Evolutionary conservation across 2,797 vertebrate genomes (phyloP).

Genomic region (Malacoraja senta): DNA sequence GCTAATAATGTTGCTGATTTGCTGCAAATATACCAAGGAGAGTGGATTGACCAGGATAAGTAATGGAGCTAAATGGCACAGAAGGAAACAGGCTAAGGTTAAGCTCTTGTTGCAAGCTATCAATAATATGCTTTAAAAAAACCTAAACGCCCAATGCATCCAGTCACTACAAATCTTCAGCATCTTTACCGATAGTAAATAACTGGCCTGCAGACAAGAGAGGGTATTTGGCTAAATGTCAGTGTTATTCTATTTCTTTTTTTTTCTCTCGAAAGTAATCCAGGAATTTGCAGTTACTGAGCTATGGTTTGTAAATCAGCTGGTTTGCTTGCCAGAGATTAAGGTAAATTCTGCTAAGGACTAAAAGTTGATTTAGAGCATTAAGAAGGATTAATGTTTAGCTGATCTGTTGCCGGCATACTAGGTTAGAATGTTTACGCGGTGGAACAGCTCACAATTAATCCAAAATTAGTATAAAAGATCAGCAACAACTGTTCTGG

Average conservation of each 20-base stretch:
- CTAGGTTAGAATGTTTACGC: slow-evolving; percentile 90
- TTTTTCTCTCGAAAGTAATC: slow-evolving; percentile 45
- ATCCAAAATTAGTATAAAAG: slow-evolving; percentile 99
- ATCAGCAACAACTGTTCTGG: slow-evolving; percentile 83
- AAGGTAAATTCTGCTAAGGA: slow-evolving; percentile 98
- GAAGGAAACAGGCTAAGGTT: slow-evolving; percentile 30
- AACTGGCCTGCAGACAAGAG: background rate
- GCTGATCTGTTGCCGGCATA: slow-evolving; percentile 87
- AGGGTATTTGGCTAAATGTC: background rate
- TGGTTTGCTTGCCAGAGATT: slow-evolving; percentile 95
- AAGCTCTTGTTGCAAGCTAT: slow-evolving; percentile 36
- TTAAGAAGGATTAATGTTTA: slow-evolving; percentile 99
- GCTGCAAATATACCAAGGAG: slow-evolving; percentile 14
- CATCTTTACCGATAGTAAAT: background rate
- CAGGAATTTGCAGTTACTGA: slow-evolving; percentile 61
- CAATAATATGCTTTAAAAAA: slow-evolving; percentile 38
- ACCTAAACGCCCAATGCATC: slow-evolving; percentile 38
- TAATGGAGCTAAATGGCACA: slow-evolving; percentile 31
- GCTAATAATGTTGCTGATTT: slow-evolving; percentile 41
- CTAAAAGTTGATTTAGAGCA: slow-evolving; percentile 99
- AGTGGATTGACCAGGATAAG: slow-evolving; percentile 38
- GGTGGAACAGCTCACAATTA: slow-evolving; percentile 92
- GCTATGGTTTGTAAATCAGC: slow-evolving; percentile 81
- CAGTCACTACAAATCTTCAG: slow-evolving; percentile 39
- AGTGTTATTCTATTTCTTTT: slow-evolving; percentile 1